Base-by-base conservation (phyloP, 2,113 vertebrate species). In the Callopanchax toddi region DNA sequence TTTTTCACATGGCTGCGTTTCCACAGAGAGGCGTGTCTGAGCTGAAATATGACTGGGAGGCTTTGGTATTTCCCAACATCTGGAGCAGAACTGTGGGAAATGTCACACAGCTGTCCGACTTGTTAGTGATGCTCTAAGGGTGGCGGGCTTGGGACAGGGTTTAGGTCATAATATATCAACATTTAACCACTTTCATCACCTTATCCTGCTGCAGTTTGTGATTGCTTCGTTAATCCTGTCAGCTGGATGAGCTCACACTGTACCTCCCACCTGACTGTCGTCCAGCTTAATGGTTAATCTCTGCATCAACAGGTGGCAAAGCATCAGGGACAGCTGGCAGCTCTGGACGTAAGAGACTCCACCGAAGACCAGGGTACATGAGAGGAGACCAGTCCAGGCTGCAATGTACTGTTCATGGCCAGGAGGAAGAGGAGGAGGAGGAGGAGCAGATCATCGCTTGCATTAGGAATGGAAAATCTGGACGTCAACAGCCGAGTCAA, bases 281-380 rank as follows among this genome's bases (percentile, higher is more conserved):
- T 26, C 56, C 67, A 72, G 57, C 60, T 89, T 90, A 89, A 90
- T 75, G 76, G 36, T 76, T 90, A 82, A 89, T 91, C 85, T 89
- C 61, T 88, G 55, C 62, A 42, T 80, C 16, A 48, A 85, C 63
- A 86, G 79, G 83, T 89, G 76, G 62, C 64, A 77, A 69, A 50
- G 80, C 79, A 56, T 60, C 89, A 7, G 81, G 45, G 48, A 52
- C 81, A 46, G 73, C 77, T 44, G 75, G 64, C 3, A 78, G 23
- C 3, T 72, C 67, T 39, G 59, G 71, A 48, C 67, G 11, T 58
- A 93, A 90, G 89, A 91, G 90, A 70, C 82, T 92, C 81, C 86
- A 90, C 53, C 90, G 71, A 74, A 90, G 90, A 64, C 94, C 92
- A 0, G 94, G 93, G 36, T 95, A 94, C 83, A 84, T 94, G 95